phyloP scores from a whole-genome alignment of 2,888 invertebrate genomes.

The Euphydryas editha region DNA sequence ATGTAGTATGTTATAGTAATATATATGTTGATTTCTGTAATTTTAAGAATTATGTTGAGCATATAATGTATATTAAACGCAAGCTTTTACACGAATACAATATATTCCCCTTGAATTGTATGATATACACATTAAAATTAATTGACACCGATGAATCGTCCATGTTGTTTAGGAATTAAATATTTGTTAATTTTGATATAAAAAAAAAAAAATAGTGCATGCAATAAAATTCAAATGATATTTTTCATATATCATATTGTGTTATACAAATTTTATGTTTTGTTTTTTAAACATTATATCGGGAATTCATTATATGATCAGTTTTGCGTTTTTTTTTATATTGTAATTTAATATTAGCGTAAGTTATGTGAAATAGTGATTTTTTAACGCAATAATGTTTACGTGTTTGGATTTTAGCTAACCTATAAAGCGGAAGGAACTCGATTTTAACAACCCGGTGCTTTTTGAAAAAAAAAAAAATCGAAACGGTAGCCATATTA shows the following conservation, averaged over 20 bases:
- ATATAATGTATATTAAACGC: conserved; percentile 54
- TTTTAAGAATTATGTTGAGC: conserved; percentile 75
- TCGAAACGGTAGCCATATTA: conserved; percentile 37
- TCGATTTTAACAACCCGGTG: conserved; percentile 44
- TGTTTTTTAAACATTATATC: conserved; percentile 60
- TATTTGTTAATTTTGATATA: conserved; percentile 68
- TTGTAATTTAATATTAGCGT: conserved; percentile 68
- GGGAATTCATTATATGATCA: conserved; percentile 66
- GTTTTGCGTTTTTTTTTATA: conserved; percentile 58
- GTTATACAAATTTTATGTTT: conserved; percentile 61
- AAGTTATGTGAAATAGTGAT: conserved; percentile 48
- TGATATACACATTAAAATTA: conserved; percentile 31
- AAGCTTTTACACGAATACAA: conserved; percentile 35
- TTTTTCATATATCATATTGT: conserved; percentile 66
- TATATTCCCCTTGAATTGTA: conserved; percentile 43
- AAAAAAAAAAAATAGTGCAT: conserved; percentile 61
- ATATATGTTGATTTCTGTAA: conserved; percentile 82
- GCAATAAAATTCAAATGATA: conserved; percentile 80
- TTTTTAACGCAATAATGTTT: conserved; percentile 60
- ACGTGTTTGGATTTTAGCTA: conserved; percentile 39
- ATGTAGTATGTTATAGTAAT: conserved; percentile 79
- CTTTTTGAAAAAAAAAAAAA: conserved; percentile 36
- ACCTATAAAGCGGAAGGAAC: conserved; percentile 39
- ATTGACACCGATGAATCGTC: conserved; percentile 62
- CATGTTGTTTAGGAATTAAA: conserved; percentile 67